phyloP scores from a whole-genome alignment of 2,888 invertebrate genomes.

The Leptinotarsa tumamoca region DNA sequence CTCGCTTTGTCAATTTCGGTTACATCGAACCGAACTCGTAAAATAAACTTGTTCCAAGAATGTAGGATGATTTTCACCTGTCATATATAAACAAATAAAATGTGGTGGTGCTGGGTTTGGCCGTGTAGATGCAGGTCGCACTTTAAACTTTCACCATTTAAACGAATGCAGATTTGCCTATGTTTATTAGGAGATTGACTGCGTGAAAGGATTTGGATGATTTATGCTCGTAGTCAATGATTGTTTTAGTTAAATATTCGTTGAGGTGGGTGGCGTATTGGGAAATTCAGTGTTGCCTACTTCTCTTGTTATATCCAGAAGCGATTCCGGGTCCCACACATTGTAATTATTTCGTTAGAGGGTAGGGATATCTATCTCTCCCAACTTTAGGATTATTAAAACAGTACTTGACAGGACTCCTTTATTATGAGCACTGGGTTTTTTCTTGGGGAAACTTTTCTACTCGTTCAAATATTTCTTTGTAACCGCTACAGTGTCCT shows the following conservation, averaged over 20 bases:
- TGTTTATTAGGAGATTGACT: background rate
- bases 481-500: no score
- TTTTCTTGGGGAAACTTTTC: no score
- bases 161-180: conserved; percentile 14
- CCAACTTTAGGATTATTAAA: no score
- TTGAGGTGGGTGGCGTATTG: background rate
- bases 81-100: conserved; percentile 17
- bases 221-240: background rate
- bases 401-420: no score
- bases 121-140: conserved; percentile 14
- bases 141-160: conserved; percentile 16
- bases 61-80: conserved; percentile 30
- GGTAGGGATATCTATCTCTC: no score
- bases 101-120: conserved; percentile 14
- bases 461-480: no score
- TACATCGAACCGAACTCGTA: conserved; percentile 21
- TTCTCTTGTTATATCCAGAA: background rate
- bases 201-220: conserved; percentile 8
- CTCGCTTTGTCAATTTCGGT: conserved; percentile 24
- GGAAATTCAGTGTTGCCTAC: background rate
- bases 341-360: background rate
- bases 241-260: background rate
- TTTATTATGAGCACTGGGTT: no score
- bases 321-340: background rate
- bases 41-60: conserved; percentile 20